Percentiles rank a stretch among this genome's conserved stretches.
Conservation (phyloP, 2,888 invertebrate genomes). For the Ellobium chinense region DNA sequence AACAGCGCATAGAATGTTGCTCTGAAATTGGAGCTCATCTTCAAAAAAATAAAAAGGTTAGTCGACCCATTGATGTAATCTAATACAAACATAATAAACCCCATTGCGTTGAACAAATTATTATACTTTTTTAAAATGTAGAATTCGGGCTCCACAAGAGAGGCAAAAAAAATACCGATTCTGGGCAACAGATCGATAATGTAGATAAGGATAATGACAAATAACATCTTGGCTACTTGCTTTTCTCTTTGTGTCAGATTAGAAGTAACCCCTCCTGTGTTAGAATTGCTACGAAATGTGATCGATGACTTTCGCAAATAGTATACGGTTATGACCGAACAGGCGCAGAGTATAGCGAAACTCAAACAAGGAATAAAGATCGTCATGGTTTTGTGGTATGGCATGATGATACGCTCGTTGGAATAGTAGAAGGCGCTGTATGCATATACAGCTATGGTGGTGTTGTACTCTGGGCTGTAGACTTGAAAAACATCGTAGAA, state of each 20-base stretch:
- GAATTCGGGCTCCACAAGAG: background rate
- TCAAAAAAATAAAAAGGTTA: background rate
- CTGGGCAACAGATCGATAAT: background rate
- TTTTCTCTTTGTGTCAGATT: background rate
- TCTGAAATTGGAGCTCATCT: background rate
- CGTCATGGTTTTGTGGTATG: background rate
- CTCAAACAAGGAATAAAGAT: background rate
- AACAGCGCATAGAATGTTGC: too few relatives aligned
- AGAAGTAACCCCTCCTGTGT: background rate
- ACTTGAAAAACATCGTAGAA: background rate
- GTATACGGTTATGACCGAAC: background rate
- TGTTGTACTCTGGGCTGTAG: background rate
- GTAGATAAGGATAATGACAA: background rate
- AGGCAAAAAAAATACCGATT: background rate
- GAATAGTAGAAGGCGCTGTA: background rate
- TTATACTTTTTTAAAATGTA: background rate
- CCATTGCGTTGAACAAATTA: background rate
- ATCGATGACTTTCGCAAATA: background rate
- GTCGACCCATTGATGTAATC: background rate
- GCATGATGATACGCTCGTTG: background rate
- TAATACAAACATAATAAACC: background rate
- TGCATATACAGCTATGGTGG: background rate
- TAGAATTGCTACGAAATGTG: background rate
- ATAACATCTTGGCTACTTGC: background rate
- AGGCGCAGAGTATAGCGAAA: background rate